Conservation (phyloP, 2,113 vertebrate genomes). For the Lepisosteus oculatus region DNA sequence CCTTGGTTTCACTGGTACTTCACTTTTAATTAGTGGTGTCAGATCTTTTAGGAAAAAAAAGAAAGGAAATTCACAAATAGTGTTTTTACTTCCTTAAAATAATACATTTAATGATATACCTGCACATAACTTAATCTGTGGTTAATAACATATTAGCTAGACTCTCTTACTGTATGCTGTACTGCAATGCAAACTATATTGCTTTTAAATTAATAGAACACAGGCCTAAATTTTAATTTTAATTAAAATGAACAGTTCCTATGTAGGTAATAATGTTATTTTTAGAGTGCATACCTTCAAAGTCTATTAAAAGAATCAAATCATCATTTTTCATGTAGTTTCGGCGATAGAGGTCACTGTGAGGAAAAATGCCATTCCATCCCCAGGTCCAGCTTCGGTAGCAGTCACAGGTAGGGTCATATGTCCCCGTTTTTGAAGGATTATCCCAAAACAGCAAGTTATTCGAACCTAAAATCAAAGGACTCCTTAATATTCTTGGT, state of each 20-base stretch:
- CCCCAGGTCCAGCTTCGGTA: constrained; percentile 25
- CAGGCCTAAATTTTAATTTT: too few species aligned
- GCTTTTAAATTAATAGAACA: too few species aligned
- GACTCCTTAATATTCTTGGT: too few species aligned
- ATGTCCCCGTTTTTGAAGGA: constrained; percentile 14
- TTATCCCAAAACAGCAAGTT: constrained; percentile 8
- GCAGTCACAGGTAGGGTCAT: constrained; percentile 27
- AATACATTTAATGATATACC: too few species aligned
- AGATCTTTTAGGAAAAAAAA: constrained; percentile 13
- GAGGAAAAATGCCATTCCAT: constrained; percentile 24
- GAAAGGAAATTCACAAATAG: too few species aligned
- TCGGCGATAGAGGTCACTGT: constrained; percentile 17
- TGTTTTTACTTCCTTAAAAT: too few species aligned
- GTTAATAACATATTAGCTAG: too few species aligned
- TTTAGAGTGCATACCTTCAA: constrained; percentile 22
- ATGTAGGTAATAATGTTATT: background rate
- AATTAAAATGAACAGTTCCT: too few species aligned
- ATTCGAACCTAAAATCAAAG: constrained; percentile 7
- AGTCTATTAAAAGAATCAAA: constrained; percentile 21
- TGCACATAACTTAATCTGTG: too few species aligned
- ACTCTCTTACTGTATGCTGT: too few species aligned
- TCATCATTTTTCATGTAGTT: constrained; percentile 30
- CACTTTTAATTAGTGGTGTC: constrained; percentile 16
- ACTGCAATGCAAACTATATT: too few species aligned
- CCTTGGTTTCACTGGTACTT: constrained; percentile 11